Percentiles rank a stretch among this genome's conserved stretches.
phyloP scores from a whole-genome alignment of 2,797 vertebrate genomes.

The Rhabdophis nuchalis region DNA sequence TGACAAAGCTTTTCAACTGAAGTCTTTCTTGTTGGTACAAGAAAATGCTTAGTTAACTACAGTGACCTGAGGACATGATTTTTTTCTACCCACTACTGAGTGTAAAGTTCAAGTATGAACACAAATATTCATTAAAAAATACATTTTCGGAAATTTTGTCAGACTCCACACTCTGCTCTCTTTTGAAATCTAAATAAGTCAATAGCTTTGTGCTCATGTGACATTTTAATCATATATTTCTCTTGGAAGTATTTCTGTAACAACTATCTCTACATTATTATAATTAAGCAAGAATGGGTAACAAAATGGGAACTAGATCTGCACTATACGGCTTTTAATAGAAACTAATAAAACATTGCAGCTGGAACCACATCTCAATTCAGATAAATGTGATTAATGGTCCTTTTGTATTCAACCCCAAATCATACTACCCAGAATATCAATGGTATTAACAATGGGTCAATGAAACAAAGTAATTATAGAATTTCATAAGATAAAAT shows the following conservation, averaged over 20 bases:
- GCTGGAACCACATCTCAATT: neutral
- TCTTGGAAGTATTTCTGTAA: slow-evolving; percentile 24
- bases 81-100: slow-evolving; percentile 60
- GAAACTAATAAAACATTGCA: neutral
- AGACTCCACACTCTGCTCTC: slow-evolving; percentile 24
- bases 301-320: neutral
- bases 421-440: neutral
- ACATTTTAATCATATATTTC: slow-evolving; percentile 18
- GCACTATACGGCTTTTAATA: neutral
- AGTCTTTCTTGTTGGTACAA: slow-evolving; percentile 61
- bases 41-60: slow-evolving; percentile 61
- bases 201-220: neutral
- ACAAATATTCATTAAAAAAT: neutral
- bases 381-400: neutral
- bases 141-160: slow-evolving; percentile 49
- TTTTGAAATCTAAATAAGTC: neutral
- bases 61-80: slow-evolving; percentile 47
- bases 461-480: neutral
- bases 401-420: neutral
- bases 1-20: slow-evolving; percentile 63
- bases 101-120: slow-evolving; percentile 62
- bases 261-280: neutral
- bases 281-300: neutral
- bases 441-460: neutral
- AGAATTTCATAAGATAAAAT: neutral